phyloP scores from a whole-genome alignment of 2,113 vertebrate genomes.

The Rhabdomys dilectus region DNA sequence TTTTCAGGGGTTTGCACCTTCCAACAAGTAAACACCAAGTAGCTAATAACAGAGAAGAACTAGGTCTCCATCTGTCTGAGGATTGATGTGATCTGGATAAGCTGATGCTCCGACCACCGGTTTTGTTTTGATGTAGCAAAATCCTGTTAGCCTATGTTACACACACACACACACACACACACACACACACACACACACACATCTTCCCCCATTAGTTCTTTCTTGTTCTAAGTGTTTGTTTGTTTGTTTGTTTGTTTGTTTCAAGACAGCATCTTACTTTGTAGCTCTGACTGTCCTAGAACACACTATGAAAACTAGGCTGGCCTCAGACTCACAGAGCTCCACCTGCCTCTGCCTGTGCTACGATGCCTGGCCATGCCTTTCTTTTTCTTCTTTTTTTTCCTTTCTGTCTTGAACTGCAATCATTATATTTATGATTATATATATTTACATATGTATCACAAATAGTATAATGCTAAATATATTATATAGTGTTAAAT shows the following conservation, averaged over 20 bases:
- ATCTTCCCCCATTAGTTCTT: background rate
- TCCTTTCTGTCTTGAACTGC: background rate
- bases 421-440: background rate
- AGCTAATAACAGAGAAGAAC: slow-evolving; percentile 21
- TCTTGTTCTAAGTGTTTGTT: background rate
- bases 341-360: background rate
- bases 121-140: background rate
- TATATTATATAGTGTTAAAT: background rate
- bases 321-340: background rate
- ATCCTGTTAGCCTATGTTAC: background rate
- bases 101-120: background rate
- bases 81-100: background rate
- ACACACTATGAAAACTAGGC: background rate
- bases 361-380: background rate
- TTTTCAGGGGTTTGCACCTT: background rate
- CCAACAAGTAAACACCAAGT: background rate
- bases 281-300: background rate
- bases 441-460: background rate
- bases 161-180: background rate
- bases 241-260: background rate
- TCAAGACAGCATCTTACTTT: background rate
- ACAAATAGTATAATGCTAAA: background rate
- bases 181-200: background rate
- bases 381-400: background rate
- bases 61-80: slow-evolving; percentile 15